These are phyloP conservation scores for Stomatorhinus walkeri DNA, from an alignment of 2,797 vertebrate species.

Conservation along the genomic window DNA sequence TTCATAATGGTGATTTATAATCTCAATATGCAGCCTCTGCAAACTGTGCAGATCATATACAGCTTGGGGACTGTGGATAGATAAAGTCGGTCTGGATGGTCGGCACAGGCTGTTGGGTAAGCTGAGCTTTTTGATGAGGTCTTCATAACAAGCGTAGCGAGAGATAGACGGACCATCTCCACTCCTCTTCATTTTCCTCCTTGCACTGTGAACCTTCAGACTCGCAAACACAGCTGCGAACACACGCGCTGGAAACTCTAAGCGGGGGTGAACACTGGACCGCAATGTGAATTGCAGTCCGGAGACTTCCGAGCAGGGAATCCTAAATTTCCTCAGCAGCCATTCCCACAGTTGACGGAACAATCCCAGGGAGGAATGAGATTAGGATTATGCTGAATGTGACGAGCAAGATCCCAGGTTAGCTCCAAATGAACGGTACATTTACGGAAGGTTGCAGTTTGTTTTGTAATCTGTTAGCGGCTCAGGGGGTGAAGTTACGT, in stretches of 20 bases:
- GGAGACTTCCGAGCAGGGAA: neutral
- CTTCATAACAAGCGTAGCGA: constrained; percentile 40
- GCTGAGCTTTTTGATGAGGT: neutral
- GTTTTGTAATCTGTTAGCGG: neutral
- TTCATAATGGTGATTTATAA: neutral
- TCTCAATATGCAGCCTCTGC: neutral
- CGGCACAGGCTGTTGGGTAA: neutral
- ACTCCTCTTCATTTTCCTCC: constrained; percentile 41
- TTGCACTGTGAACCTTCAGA: constrained; percentile 40
- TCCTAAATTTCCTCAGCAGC: neutral
- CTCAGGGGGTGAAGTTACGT: neutral
- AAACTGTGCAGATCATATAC: neutral
- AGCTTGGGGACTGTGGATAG: neutral
- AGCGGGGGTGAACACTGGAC: neutral
- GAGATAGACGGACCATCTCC: constrained; percentile 41
- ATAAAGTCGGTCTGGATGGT: neutral
- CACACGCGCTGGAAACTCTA: constrained; percentile 34
- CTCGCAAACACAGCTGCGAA: constrained; percentile 44
- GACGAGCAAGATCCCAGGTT: neutral
- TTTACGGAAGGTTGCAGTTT: neutral
- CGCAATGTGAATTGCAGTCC: neutral
- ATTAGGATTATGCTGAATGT: neutral
- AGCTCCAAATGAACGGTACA: neutral
- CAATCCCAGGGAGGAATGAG: neutral
- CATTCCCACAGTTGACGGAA: neutral